A percentile compares a stretch with the other conserved stretches of the same genome.
These are phyloP conservation scores for Philaethria dido DNA, from an alignment of 2,888 invertebrate species.

Conservation along the genomic window DNA sequence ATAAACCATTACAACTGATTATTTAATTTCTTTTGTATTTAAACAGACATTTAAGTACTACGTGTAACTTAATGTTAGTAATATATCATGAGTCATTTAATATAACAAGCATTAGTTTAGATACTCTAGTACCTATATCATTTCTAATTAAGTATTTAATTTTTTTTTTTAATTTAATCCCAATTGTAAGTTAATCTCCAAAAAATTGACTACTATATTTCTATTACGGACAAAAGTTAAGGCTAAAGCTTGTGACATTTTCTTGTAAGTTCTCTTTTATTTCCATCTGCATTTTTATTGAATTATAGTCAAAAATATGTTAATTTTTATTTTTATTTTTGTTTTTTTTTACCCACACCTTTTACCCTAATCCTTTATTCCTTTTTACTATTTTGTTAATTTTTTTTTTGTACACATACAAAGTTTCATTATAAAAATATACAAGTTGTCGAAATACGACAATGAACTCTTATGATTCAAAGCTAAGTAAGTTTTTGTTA, in stretches of 20 bases:
- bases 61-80: constrained; percentile 78
- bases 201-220: constrained; percentile 75
- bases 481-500: neutral
- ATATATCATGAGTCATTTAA: constrained; percentile 83
- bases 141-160: constrained; percentile 82
- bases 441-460: neutral
- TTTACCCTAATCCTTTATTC: constrained; percentile 27
- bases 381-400: neutral
- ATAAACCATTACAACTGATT: constrained; percentile 80
- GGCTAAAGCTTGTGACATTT: constrained; percentile 80
- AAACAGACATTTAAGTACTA: constrained; percentile 75
- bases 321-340: constrained; percentile 69
- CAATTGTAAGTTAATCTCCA: constrained; percentile 79
- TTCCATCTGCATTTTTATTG: constrained; percentile 84
- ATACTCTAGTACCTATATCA: constrained; percentile 78
- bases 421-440: neutral
- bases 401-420: neutral
- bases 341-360: constrained; percentile 44
- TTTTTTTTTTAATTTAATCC: constrained; percentile 81
- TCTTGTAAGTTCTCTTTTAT: constrained; percentile 81
- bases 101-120: constrained; percentile 79
- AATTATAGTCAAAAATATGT: constrained; percentile 84
- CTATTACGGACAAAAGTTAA: constrained; percentile 77
- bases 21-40: constrained; percentile 83
- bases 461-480: neutral